Base-by-base conservation (phyloP, 1,140 invertebrate species). In the Palaemon carinicauda region DNA sequence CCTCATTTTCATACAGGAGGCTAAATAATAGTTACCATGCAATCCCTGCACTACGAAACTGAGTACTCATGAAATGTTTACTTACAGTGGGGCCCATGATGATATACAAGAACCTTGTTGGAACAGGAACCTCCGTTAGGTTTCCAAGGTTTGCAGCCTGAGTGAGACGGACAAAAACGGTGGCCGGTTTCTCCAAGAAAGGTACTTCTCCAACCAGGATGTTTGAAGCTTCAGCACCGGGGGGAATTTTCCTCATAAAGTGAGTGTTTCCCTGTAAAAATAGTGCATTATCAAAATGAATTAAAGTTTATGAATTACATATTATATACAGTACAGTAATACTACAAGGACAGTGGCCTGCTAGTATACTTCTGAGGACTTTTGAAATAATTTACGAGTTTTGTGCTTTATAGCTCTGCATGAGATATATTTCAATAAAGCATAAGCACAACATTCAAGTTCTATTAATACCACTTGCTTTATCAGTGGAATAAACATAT, bases 161-260 rank as follows among this genome's bases (percentile, higher is more conserved):
- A 90, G 95, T 96, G 15, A 99, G 93, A 74, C 98, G 94, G 77
- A 99, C 95, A 91, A 99, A 99, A 14, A 96, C 98, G 82, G 96
- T 96, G 69, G 99, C 91, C 0, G 96, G 95, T 90, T 97, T 96
- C 79, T 97, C 95, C 29, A 99, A 93, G 91, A 99, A 99, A 91
- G 99, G 97, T 4, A 99, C 96, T 93, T 99, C 98, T 14, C 98
- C 98, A 1, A 99, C 97, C 14, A 99, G 93, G 90, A 99, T 98
- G 91, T 99, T 99, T 74, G 97, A 97, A 2, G 98, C 97, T 92
- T 99, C 98, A 0, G 98, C 96, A 27, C 97, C 98, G 0, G 94
- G 94, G n/a, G 98, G 98, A 90, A 99, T 98, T 93, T 99, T 99
- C 56, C 96, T 94, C 97, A 99, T 98, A 90, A 99, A 99, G 90